phyloP scores from a whole-genome alignment of 2,888 invertebrate species.

The Panzeria rudis region DNA sequence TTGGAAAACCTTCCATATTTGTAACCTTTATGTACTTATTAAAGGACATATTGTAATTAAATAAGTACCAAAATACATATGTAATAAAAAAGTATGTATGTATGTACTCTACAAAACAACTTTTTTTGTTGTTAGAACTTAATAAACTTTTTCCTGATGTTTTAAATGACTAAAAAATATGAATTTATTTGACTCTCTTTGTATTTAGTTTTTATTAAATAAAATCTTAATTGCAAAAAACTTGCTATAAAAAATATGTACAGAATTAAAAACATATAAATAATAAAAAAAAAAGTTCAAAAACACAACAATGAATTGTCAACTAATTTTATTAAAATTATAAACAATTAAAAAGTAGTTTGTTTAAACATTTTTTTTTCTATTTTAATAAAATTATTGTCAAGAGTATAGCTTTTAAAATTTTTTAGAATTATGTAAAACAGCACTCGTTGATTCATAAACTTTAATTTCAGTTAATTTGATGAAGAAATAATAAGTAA shows the following conservation, averaged over 20 bases:
- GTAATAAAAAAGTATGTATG: background rate
- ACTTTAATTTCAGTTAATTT: background rate
- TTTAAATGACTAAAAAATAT: conserved; percentile 49
- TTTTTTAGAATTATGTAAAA: background rate
- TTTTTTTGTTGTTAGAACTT: background rate
- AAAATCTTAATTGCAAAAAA: conserved; percentile 42
- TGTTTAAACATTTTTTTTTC: conserved; percentile 38
- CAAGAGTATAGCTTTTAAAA: conserved; percentile 3
- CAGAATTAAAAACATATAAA: conserved; percentile 4
- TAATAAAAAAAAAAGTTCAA: background rate
- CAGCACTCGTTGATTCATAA: background rate
- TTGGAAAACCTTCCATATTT: too few relatives aligned
- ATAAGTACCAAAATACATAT: conserved; percentile 20
- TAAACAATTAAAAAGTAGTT: conserved; percentile 61
- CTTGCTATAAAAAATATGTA: background rate
- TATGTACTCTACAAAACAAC: background rate
- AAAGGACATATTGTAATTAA: background rate
- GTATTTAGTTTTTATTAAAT: conserved; percentile 26
- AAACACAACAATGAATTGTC: conserved; percentile 53
- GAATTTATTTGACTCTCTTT: conserved; percentile 23
- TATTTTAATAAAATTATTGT: background rate
- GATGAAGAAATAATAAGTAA: too few relatives aligned
- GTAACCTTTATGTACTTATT: background rate
- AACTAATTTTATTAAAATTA: conserved; percentile 60
- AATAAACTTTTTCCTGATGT: conserved; percentile 43